These are phyloP conservation scores for Zelleria hepariella DNA, from an alignment of 2,888 invertebrate genomes.

Conservation along the genomic window DNA sequence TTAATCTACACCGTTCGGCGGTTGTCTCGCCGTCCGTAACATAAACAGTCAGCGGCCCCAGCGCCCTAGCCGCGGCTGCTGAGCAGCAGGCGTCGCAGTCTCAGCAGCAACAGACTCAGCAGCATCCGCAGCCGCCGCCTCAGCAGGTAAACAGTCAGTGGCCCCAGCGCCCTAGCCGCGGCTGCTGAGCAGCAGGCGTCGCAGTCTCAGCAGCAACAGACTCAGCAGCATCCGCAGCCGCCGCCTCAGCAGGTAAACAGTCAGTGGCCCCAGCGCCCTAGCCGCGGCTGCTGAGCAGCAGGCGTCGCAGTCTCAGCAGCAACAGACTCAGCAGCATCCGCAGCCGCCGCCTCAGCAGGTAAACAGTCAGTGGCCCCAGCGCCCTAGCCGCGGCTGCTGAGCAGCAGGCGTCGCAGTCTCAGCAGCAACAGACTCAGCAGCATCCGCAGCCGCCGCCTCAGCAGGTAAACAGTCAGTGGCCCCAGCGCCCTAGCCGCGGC, in stretches of 20 bases:
- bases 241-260: no score
- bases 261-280: slow-evolving; percentile 67
- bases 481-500: slow-evolving; percentile 13
- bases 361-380: slow-evolving; percentile 81
- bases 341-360: no score
- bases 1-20: no score
- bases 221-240: neutral
- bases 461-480: slow-evolving; percentile 89
- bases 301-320: slow-evolving; percentile 3
- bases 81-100: slow-evolving; percentile 15
- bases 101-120: neutral
- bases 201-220: neutral
- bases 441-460: neutral
- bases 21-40: slow-evolving; percentile 96
- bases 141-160: slow-evolving; percentile 91
- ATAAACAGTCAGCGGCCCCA: slow-evolving; percentile 83
- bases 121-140: neutral
- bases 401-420: slow-evolving; percentile 12
- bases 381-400: slow-evolving; percentile 16
- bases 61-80: slow-evolving; percentile 14
- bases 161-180: slow-evolving; percentile 27
- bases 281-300: slow-evolving; percentile 18
- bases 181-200: slow-evolving; percentile 17
- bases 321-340: neutral
- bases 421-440: neutral